Evolutionary conservation across 1,140 invertebrate genomes (phyloP).

Genomic region (Papilio polyxenes): DNA sequence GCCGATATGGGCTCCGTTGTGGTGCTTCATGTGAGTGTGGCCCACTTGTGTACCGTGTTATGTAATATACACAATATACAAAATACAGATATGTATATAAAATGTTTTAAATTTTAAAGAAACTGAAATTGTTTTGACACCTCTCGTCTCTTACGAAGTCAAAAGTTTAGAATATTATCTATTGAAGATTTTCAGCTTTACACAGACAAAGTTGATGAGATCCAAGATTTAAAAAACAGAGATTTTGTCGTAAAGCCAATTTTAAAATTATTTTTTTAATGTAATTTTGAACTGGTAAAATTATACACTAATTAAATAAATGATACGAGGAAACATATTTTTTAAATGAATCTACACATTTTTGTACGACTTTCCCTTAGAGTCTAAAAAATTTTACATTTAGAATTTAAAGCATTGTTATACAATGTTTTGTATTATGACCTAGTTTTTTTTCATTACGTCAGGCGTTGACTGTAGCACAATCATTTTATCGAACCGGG

Average conservation of each 20-base stretch:
- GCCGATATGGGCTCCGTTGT: neutral
- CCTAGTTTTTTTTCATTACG: slow-evolving; percentile 17
- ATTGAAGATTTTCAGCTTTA: too few species aligned
- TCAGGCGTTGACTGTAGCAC: neutral
- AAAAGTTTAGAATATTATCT: too few species aligned
- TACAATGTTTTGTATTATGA: slow-evolving; percentile 15
- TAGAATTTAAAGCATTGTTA: slow-evolving; percentile 9
- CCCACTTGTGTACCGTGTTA: neutral
- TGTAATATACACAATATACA: neutral
- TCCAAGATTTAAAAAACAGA: too few species aligned
- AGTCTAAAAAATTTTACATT: neutral
- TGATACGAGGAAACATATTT: neutral
- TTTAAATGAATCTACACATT: neutral
- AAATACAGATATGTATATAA: neutral
- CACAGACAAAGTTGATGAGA: too few species aligned
- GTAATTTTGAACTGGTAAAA: too few species aligned
- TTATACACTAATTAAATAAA: neutral
- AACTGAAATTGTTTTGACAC: neutral
- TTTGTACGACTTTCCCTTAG: neutral
- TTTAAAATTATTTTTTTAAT: too few species aligned
- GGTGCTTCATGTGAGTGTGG: slow-evolving; percentile 4
- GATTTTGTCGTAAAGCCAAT: too few species aligned
- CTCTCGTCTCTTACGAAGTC: neutral
- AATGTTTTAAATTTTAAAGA: too few species aligned
- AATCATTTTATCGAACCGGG: neutral